A percentile compares a stretch with the other conserved stretches of the same genome.
Conservation (phyloP, 2,113 vertebrate genomes). For the Prinia subflava region DNA sequence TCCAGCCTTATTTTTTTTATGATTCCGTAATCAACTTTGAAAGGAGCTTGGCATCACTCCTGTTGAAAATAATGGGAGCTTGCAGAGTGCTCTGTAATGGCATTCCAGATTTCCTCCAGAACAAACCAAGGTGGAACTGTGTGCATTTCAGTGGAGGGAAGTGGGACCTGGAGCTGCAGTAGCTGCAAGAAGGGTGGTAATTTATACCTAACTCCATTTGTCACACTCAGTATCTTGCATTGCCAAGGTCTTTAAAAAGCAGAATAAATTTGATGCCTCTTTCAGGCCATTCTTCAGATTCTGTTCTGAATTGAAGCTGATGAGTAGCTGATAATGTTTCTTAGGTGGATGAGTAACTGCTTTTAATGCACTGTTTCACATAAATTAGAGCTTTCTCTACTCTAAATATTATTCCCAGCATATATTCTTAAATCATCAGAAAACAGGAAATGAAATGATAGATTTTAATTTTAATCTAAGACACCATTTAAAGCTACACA, state of each 20-base stretch:
- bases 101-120: neutral
- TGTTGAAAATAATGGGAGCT: conserved; percentile 24
- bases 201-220: conserved; percentile 6
- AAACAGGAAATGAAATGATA: neutral
- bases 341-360: neutral
- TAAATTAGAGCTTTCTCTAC: neutral
- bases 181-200: neutral
- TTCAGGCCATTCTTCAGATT: neutral
- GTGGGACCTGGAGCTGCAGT: neutral
- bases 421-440: neutral
- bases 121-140: conserved; percentile 31
- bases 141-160: neutral
- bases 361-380: neutral
- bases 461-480: neutral
- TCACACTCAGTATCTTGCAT: neutral
- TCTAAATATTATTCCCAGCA: neutral
- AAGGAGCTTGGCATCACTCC: conserved; percentile 42
- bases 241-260: neutral
- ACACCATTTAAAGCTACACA: neutral
- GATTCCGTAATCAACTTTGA: conserved; percentile 55
- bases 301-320: neutral
- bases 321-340: neutral
- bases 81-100: neutral
- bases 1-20: conserved; percentile 43
- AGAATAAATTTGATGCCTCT: neutral